Percentiles rank a stretch among this genome's conserved stretches.
Conservation (phyloP, 2,888 invertebrate species). For the Lasius fuliginosus region DNA sequence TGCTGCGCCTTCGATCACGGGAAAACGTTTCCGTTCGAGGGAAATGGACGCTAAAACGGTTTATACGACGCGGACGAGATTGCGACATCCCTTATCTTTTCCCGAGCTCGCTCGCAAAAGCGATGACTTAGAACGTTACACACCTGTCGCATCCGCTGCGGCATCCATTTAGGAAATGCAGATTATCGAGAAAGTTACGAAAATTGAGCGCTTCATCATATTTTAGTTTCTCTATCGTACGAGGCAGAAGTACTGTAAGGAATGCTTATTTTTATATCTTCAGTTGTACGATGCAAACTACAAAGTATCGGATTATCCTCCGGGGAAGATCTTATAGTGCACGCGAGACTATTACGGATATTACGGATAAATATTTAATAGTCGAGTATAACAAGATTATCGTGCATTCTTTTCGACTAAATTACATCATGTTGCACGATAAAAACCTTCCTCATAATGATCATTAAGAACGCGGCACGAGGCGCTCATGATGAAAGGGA, state of each 20-base stretch:
- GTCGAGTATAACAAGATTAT: not conserved
- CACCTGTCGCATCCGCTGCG: conserved; percentile 15
- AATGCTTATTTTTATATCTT: not conserved
- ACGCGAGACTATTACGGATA: not conserved
- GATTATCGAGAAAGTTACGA: not conserved
- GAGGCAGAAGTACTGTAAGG: not conserved
- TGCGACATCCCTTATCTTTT: conserved; percentile 40
- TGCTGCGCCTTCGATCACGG: conserved; percentile 38
- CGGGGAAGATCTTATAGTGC: not conserved
- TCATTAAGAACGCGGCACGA: not conserved
- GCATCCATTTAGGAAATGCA: not conserved
- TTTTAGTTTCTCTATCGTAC: not conserved
- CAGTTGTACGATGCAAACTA: not conserved
- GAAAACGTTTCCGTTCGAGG: conserved; percentile 19
- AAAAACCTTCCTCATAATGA: not conserved
- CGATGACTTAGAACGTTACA: conserved; percentile 8
- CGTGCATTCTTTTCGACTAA: conserved; percentile 22
- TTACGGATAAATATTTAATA: not conserved
- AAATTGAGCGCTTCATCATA: not conserved
- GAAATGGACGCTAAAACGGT: conserved; percentile 43
- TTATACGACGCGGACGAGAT: conserved; percentile 32
- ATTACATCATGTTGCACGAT: conserved; percentile 6
- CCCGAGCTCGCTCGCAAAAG: conserved; percentile 6
- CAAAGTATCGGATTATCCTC: not conserved
- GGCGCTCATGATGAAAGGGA: not conserved